Conservation (phyloP, 2,888 invertebrate genomes). For the Melanchra persicariae region DNA sequence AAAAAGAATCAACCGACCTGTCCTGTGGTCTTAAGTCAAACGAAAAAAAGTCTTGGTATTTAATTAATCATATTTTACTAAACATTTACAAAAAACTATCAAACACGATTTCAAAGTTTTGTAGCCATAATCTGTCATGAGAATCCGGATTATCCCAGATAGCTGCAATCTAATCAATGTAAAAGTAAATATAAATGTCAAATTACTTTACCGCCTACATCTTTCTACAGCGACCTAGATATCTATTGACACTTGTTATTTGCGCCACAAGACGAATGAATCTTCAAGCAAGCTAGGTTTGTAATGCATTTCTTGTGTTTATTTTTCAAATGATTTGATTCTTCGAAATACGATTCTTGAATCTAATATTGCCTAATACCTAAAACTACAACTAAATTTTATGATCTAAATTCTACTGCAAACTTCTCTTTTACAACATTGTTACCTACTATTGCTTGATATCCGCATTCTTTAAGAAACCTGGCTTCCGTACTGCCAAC, state of each 20-base stretch:
- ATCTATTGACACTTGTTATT: conserved; percentile 17
- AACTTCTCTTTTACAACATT: background rate
- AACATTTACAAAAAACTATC: too few relatives aligned
- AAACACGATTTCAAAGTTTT: too few relatives aligned
- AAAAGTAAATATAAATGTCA: background rate
- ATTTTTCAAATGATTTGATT: conserved; percentile 5
- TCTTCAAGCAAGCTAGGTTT: background rate
- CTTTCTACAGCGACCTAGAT: conserved; percentile 9
- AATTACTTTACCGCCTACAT: conserved; percentile 3
- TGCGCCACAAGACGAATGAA: conserved; percentile 22
- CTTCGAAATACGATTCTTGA: background rate
- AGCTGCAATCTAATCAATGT: background rate
- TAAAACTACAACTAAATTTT: background rate
- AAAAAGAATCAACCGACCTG: too few relatives aligned
- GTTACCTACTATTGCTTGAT: background rate
- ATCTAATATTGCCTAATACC: background rate
- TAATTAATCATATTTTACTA: too few relatives aligned
- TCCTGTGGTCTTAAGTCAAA: too few relatives aligned
- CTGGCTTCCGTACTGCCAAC: background rate
- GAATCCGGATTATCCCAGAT: too few relatives aligned
- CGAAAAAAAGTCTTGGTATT: too few relatives aligned
- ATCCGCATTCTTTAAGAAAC: background rate
- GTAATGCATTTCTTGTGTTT: conserved; percentile 3
- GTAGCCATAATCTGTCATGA: too few relatives aligned
- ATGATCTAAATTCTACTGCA: background rate